phyloP scores from a whole-genome alignment of 2,113 vertebrate species.

The Baryphthengus martii region DNA sequence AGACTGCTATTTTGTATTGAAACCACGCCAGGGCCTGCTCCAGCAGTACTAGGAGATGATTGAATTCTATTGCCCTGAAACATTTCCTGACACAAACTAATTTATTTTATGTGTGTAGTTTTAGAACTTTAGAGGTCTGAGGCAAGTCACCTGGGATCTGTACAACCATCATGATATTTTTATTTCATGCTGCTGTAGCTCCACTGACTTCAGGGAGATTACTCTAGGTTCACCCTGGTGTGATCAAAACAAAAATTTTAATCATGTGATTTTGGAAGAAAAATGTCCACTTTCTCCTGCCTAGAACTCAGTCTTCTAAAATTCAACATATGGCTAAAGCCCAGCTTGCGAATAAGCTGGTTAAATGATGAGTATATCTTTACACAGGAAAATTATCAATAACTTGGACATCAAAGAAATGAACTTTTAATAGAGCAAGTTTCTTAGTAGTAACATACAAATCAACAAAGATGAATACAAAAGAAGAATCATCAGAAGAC shows the following conservation, averaged over 20 bases:
- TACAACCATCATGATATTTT: neutral
- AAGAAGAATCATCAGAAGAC: neutral
- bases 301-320: neutral
- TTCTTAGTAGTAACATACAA: neutral
- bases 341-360: neutral
- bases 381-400: neutral
- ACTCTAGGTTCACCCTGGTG: neutral
- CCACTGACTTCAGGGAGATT: neutral
- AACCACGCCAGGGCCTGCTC: neutral
- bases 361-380: neutral
- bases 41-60: neutral
- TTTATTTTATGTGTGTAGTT: neutral
- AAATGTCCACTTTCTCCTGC: neutral
- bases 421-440: neutral
- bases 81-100: neutral
- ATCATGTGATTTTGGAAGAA: neutral
- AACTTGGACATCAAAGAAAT: neutral
- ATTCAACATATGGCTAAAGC: neutral
- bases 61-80: neutral
- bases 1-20: neutral
- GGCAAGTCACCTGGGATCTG: neutral
- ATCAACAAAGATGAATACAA: neutral
- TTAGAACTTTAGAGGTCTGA: neutral
- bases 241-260: neutral
- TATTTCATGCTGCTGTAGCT: neutral